phyloP scores from a whole-genome alignment of 1,140 invertebrate genomes.

The Galendromus occidentalis region DNA sequence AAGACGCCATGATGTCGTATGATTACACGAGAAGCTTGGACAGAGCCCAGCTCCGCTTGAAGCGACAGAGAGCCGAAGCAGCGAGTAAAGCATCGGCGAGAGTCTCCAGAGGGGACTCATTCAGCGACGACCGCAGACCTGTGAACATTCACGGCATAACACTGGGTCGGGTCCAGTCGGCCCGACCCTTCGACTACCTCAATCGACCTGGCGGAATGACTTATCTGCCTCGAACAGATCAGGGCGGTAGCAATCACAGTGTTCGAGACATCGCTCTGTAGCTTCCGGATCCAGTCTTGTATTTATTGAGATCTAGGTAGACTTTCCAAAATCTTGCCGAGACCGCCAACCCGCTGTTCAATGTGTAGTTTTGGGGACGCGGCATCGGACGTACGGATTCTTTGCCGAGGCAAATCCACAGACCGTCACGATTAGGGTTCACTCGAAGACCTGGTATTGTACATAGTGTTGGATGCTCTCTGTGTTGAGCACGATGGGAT shows the following conservation, averaged over 20 bases:
- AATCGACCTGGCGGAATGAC: neutral
- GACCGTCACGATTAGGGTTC: too few species aligned
- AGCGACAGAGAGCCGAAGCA: neutral
- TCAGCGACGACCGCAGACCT: neutral
- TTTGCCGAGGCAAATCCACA: too few species aligned
- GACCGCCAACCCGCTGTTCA: too few species aligned
- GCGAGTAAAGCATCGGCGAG: too few species aligned
- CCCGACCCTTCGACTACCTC: neutral
- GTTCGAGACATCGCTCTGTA: neutral
- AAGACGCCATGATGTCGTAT: neutral
- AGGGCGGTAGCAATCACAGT: neutral
- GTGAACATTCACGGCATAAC: neutral
- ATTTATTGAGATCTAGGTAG: too few species aligned
- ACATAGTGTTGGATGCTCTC: too few species aligned
- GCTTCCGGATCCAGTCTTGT: neutral
- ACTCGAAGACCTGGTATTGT: too few species aligned
- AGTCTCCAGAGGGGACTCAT: neutral
- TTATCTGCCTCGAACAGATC: neutral
- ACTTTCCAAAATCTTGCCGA: too few species aligned
- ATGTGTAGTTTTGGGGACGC: too few species aligned
- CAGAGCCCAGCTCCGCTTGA: neutral
- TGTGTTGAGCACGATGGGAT: too few species aligned
- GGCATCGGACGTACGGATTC: too few species aligned
- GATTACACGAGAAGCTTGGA: conserved; percentile 4
- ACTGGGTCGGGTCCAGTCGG: neutral